Percentiles rank a stretch among this genome's conserved stretches.
Conservation (phyloP, 2,797 vertebrate species). For the Leucoraja ocellata region DNA sequence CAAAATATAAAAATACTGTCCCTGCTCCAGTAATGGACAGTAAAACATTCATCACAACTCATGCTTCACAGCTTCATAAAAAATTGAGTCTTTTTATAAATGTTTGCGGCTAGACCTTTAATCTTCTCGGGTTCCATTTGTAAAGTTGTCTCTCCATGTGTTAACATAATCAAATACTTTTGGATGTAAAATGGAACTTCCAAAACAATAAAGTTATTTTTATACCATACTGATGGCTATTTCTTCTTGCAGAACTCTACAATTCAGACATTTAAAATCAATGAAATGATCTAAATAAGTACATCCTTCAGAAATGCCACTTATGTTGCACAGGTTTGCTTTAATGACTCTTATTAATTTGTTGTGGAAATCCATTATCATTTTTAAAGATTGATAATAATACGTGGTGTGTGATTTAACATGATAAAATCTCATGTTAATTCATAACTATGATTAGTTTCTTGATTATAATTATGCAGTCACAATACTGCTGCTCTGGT, state of each 20-base stretch:
- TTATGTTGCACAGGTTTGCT: background rate
- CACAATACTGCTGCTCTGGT: too few relatives aligned
- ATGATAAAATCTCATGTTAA: background rate
- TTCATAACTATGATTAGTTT: background rate
- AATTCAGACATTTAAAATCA: background rate
- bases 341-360: background rate
- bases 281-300: background rate
- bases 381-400: background rate
- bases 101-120: background rate
- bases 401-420: background rate
- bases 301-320: background rate
- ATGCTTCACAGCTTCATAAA: background rate
- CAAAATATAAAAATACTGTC: background rate
- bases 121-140: background rate
- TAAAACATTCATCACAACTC: background rate
- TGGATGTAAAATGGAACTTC: background rate
- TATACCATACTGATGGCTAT: background rate
- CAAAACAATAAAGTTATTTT: constrained; percentile 35
- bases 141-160: background rate
- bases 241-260: background rate
- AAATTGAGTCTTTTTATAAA: background rate
- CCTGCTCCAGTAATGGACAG: background rate
- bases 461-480: too few relatives aligned
- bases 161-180: background rate
- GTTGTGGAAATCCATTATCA: background rate